Base-by-base conservation (phyloP, 1,140 invertebrate species). In the Choristoneura fumiferana region DNA sequence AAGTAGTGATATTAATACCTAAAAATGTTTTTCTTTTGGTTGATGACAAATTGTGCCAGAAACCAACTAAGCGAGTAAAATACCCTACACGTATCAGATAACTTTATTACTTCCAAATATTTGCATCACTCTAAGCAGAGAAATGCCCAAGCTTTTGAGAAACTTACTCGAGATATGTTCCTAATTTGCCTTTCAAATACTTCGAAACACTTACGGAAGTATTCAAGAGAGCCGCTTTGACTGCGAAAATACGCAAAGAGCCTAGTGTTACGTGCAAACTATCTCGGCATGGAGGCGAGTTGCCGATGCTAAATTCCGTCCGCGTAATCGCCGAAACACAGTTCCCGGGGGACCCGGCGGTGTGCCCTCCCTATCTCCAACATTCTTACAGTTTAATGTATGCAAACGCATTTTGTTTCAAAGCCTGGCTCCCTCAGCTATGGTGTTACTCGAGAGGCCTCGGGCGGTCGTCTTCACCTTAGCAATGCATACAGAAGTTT, bases 331-430 rank as follows among this genome's bases (percentile, higher is more conserved):
- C 78, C 82, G 70, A 84, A 88, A 87, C 84, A 83, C 73, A 73
- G 67, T 81, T 62, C 82, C 76, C 78, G 6, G 60, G 80, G 72
- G 80, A 80, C 74, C 69, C 71, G 58, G 40, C 63, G 61, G 72
- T 73, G 78, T 79, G 79, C 77, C 73, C 80, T 73, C 75, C 75
- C 76, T 84, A 85, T 86, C 79, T 87, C 72, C 69, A 76, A 85
- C 85, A 88, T 89, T 87, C 85, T 86, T 87, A 89, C 73, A 84
- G 76, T 87, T 88, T 85, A 88, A 88, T 87, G 77, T 89, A 89
- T 89, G 85, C 84, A 87, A 87, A 87, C 84, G 84, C 85, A 89
- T 87, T 89, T 89, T 89, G 85, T 89, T 89, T 85, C 85, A 86
- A 89, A 89, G 84, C 79, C 77, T 78, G 74, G 73, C 76, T 83